Base-by-base conservation (phyloP, 2,888 invertebrate genomes). In the Allygus modestus region DNA sequence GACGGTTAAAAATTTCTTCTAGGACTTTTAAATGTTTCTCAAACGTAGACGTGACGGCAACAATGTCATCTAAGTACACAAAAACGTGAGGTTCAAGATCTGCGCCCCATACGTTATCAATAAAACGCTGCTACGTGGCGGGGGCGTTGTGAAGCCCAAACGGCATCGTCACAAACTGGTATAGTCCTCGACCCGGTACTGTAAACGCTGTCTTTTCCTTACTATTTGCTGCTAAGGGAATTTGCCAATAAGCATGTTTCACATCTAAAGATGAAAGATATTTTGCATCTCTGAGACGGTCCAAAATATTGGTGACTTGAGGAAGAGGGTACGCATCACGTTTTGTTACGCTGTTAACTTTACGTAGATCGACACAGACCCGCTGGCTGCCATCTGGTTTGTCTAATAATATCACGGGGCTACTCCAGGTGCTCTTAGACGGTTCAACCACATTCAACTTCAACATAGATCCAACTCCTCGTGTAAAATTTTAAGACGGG, bases 351-450 rank as follows among this genome's bases (percentile, higher is more conserved):
- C 17, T 33, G 58, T 87, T 88, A 0, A 88, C 65, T 17, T 83
- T 61, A 11, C 87, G 54, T 12, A 85, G 84, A 71, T 88, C 87
- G 4, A 87, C 85, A 31, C 84, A 85, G n/a, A 87, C 85, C 7
- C 88, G 65, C 11, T 84, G 82, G 0, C 86, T 84, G 1, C 87
- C 87, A 71, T 87, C 83, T 28, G 71, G 65, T 75, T 88, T 88
- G 26, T 85, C 86, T 0, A 88, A 86, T 5, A 88, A 58, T 0
- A 88, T 58, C 12, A 88, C 86, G 0, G 88, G 88, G 28, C 88
- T 87, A 20, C 86, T 86, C 88, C 88, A 89, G 0, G 88, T 85
- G 69, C 87, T 87, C 11, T 86, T 85, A 0, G 87, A 87, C 7
- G 87, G 87, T 81, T 86, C 86, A 0, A 89, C 87, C 0, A 89